Base-by-base conservation (phyloP, 2,888 invertebrate species). In the Microplitis manilae region DNA sequence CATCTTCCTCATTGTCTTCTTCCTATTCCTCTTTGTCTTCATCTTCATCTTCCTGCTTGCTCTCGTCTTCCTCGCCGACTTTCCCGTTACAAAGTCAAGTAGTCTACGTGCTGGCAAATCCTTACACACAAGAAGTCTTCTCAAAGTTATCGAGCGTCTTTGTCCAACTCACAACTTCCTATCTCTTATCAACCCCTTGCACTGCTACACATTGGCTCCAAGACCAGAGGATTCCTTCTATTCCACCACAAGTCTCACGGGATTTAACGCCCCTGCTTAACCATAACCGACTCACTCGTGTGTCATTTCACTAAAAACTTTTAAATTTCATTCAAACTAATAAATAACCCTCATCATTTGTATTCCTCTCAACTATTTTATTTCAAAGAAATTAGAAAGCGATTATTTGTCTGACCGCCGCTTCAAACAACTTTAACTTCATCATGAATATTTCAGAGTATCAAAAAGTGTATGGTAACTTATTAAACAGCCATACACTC, bases 1-100 rank as follows among this genome's bases (percentile, higher is more conserved):
- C 88, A 89, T 88, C 88, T 88, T 87, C 87, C 85, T 84, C 85
- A 88, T 84, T 76, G 76, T 76, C 81, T 79, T 77, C 81, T 79
- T 83, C 86, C 84, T 85, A 86, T 84, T 85, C 79, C 50, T 40
- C 61, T 72, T 68, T 59, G 6, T 65, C 60, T 38, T 65, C 30
- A 65, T 20, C 30, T 30, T 30, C 65, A 65, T 65, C 70, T 68
- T 78, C 62, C 65, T 70, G 61, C 68, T 20, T 20, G 20, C 1
- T 20, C 20, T 59, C 65, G 64, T 77, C 72, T 79, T 69, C 60
- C 30, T 77, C 17, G 39, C 59, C 50, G 9, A 1, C 30, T 67
- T 68, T 68, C 17, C 73, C 73, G 15, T 60, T 60, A 65, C 75
- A 77, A 8, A 50, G 50, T 50, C 8, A 50, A 50, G 50, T 50